Conservation (phyloP, 2,113 vertebrate genomes). For the Ranitomeya imitator region DNA sequence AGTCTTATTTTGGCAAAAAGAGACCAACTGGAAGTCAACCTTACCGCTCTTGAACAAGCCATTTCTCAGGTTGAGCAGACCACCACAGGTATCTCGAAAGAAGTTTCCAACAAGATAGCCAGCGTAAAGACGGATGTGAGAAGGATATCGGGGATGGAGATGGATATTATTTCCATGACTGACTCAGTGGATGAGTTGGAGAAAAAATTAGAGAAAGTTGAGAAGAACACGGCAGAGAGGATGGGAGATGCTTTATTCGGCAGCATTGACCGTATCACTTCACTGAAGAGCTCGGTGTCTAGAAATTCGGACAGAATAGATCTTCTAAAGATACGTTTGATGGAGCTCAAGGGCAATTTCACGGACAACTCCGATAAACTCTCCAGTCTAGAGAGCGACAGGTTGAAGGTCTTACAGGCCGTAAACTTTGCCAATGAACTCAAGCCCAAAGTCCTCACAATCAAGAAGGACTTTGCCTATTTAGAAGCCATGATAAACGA, state of each 20-base stretch:
- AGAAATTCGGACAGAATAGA: conserved; percentile 77
- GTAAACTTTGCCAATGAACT: conserved; percentile 88
- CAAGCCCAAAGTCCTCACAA: conserved; percentile 84
- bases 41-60: conserved; percentile 73
- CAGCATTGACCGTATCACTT: conserved; percentile 84
- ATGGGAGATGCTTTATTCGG: conserved; percentile 83
- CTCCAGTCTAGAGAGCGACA: conserved; percentile 80
- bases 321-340: conserved; percentile 68
- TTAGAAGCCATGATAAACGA: conserved; percentile 84
- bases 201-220: conserved; percentile 75
- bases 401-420: conserved; percentile 82
- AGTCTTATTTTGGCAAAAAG: conserved; percentile 70
- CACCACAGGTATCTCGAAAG: conserved; percentile 73
- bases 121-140: conserved; percentile 87
- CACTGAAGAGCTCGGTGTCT: conserved; percentile 75
- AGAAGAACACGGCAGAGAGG: conserved; percentile 76
- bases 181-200: conserved; percentile 77
- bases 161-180: conserved; percentile 78
- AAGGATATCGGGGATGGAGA: conserved; percentile 85
- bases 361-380: conserved; percentile 72
- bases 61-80: conserved; percentile 75
- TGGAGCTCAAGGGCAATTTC: conserved; percentile 75
- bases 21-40: conserved; percentile 72
- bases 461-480: conserved; percentile 81
- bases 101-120: conserved; percentile 74